Evolutionary conservation across 2,797 vertebrate species (phyloP).

Genomic region (Peromyscus eremicus): DNA sequence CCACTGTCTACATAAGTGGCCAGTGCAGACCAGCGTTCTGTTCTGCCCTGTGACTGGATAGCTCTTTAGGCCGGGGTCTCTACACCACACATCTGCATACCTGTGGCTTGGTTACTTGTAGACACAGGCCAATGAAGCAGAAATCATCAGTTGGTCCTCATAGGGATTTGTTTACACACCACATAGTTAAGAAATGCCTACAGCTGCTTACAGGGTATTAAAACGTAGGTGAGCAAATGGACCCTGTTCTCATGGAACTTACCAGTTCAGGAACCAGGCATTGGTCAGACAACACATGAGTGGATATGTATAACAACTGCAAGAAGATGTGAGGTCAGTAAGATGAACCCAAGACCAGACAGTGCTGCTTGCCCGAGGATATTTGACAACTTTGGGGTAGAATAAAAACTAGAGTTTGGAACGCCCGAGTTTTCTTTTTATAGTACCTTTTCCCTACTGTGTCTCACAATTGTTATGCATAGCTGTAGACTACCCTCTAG

Average conservation of each 20-base stretch:
- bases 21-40: not conserved
- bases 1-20: not conserved
- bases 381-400: not conserved
- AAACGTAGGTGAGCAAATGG: not conserved
- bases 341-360: conserved; percentile 11
- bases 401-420: not conserved
- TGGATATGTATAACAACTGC: not conserved
- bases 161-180: conserved; percentile 11
- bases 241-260: conserved; percentile 25
- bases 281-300: not conserved
- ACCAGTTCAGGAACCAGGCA: not conserved
- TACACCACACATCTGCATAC: not conserved
- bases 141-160: conserved; percentile 26
- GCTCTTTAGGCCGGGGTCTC: not conserved
- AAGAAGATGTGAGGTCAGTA: conserved; percentile 5
- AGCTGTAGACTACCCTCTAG: not conserved
- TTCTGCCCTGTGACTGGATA: not conserved
- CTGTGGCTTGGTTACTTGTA: not conserved
- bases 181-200: not conserved
- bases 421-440: conserved; percentile 17
- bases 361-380: not conserved
- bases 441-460: not conserved
- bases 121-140: conserved; percentile 8
- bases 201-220: not conserved
- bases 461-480: not conserved